Percentiles rank a stretch among this genome's conserved stretches.
Conservation (phyloP, 2,888 invertebrate species). For the Orchesella flavescens region DNA sequence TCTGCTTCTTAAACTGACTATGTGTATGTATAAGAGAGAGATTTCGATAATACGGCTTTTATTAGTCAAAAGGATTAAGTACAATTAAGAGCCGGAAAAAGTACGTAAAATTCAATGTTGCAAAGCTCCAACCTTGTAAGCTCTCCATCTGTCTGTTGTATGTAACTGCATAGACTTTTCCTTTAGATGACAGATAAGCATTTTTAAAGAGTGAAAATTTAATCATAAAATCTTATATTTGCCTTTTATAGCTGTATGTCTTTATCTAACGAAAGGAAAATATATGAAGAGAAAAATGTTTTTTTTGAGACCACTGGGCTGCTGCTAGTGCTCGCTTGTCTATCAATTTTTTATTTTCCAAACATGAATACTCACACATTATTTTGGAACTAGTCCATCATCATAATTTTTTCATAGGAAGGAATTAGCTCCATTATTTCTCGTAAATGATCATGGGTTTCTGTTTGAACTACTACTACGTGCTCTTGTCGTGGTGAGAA, state of each 20-base stretch:
- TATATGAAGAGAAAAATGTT: not conserved
- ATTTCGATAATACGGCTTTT: constrained; percentile 41
- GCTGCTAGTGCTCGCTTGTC: not conserved
- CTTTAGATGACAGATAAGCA: constrained; percentile 48
- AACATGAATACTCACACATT: constrained; percentile 26
- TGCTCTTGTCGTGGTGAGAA: not conserved
- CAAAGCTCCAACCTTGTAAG: not conserved
- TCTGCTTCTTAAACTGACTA: not conserved
- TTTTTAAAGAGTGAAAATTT: constrained; percentile 59
- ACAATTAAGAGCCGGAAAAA: constrained; percentile 51
- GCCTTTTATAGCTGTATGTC: constrained; percentile 32
- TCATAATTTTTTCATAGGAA: constrained; percentile 20
- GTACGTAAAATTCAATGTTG: constrained; percentile 17
- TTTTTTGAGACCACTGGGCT: not conserved
- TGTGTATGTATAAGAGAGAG: too few species aligned
- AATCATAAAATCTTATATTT: constrained; percentile 58
- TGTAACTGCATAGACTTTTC: not conserved
- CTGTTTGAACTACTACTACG: too few species aligned
- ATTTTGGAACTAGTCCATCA: constrained; percentile 48
- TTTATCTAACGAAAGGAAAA: not conserved
- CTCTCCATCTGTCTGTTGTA: constrained; percentile 1
- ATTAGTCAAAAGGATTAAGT: constrained; percentile 43
- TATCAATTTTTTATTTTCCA: not conserved
- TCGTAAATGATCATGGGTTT: not conserved
- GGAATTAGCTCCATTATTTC: not conserved